Conservation (phyloP, 1,140 invertebrate species). For the Pogonus chalceus region DNA sequence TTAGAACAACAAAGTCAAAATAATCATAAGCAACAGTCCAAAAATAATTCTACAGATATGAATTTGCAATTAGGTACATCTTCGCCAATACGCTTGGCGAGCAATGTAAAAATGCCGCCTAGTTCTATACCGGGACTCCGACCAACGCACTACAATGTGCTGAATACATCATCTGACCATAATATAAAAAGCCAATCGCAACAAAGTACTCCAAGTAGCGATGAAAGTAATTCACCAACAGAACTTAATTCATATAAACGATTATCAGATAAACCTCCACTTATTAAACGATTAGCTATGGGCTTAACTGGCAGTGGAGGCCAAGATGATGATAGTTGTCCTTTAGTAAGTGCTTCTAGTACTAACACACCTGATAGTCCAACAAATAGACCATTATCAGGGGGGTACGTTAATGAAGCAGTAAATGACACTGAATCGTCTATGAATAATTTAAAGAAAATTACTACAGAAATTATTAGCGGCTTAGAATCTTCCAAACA, state of each 20-base stretch:
- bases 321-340: slow-evolving; percentile 45
- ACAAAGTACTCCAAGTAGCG: slow-evolving; percentile 64
- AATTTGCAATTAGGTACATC: slow-evolving; percentile 42
- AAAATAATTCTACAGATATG: slow-evolving; percentile 41
- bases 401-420: slow-evolving; percentile 68
- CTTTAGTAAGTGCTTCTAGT: slow-evolving; percentile 44
- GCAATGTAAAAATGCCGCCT: slow-evolving; percentile 38
- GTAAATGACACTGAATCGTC: slow-evolving; percentile 40
- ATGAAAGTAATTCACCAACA: slow-evolving; percentile 80
- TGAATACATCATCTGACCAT: slow-evolving; percentile 34
- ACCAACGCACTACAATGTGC: slow-evolving; percentile 40
- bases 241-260: slow-evolving; percentile 77
- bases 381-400: slow-evolving; percentile 51
- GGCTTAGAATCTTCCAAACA: slow-evolving; percentile 43
- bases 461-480: slow-evolving; percentile 29
- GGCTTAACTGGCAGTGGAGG: slow-evolving; percentile 43
- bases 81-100: slow-evolving; percentile 39
- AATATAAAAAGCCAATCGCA: slow-evolving; percentile 40
- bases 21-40: slow-evolving; percentile 17
- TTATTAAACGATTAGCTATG: slow-evolving; percentile 67
- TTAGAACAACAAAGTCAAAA: slow-evolving; percentile 20
- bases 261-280: slow-evolving; percentile 67
- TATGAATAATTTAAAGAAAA: slow-evolving; percentile 36
- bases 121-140: slow-evolving; percentile 44
- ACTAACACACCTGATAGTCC: slow-evolving; percentile 41